Evolutionary conservation across 1,140 invertebrate genomes (phyloP).

Genomic region (Drosophila grimshawi): DNA sequence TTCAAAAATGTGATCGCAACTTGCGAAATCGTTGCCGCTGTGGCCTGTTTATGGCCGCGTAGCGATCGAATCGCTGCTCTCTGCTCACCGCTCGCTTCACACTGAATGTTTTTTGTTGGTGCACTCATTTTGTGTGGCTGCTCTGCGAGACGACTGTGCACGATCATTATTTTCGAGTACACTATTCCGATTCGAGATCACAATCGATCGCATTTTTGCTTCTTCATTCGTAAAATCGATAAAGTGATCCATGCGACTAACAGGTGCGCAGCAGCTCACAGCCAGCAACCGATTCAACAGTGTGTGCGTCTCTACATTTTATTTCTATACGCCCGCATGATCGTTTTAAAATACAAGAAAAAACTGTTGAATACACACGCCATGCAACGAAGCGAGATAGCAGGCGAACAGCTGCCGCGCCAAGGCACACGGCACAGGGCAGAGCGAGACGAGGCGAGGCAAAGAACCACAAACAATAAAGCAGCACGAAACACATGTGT

Average conservation of each 20-base stretch:
- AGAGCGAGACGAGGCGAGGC: constrained; percentile 40
- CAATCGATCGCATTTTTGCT: constrained; percentile 75
- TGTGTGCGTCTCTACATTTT: constrained; percentile 3
- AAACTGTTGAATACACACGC: constrained; percentile 48
- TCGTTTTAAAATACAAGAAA: constrained; percentile 51
- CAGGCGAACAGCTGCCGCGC: background rate
- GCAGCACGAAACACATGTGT: constrained; percentile 1
- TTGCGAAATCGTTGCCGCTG: background rate
- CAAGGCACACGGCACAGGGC: constrained; percentile 2
- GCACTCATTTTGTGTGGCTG: constrained; percentile 1
- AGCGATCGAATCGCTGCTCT: constrained; percentile 38
- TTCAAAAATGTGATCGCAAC: background rate
- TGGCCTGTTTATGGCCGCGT: background rate
- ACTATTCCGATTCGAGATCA: constrained; percentile 74
- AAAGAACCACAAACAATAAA: constrained; percentile 26
- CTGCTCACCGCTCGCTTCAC: background rate
- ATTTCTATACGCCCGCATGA: constrained; percentile 65
- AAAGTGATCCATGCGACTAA: constrained; percentile 84
- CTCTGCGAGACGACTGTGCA: constrained; percentile 31
- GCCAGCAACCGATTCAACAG: constrained; percentile 8
- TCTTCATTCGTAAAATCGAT: constrained; percentile 85
- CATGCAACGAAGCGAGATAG: constrained; percentile 36
- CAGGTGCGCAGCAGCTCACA: constrained; percentile 55
- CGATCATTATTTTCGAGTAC: constrained; percentile 51
- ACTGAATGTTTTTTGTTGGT: background rate